Conservation (phyloP, 2,113 vertebrate species). For the Jacana jacana region DNA sequence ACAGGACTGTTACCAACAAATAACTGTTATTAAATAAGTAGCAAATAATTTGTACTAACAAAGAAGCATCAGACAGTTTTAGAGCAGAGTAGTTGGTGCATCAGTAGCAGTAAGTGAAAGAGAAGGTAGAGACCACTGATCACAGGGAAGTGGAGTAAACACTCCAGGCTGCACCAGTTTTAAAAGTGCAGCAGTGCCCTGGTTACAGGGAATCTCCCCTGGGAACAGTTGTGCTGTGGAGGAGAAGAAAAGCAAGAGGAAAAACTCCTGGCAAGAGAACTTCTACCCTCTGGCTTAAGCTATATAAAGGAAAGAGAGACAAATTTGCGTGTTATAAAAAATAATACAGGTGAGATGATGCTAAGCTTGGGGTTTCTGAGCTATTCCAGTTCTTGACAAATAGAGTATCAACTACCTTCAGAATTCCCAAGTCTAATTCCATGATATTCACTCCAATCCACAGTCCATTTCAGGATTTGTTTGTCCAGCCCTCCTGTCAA, state of each 20-base stretch:
- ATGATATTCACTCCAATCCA: not conserved
- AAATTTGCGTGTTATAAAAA: not conserved
- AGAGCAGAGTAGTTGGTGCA: not conserved
- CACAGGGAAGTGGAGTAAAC: not conserved
- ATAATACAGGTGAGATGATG: not conserved
- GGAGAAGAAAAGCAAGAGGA: not conserved
- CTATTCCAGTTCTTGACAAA: not conserved
- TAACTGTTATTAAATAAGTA: not conserved
- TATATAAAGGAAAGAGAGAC: not conserved
- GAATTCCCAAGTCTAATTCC: not conserved
- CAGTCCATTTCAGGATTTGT: not conserved
- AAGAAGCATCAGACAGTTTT: not conserved
- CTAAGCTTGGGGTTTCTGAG: not conserved
- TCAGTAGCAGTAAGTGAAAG: fast-evolving
- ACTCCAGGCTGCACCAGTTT: not conserved
- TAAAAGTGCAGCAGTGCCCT: not conserved
- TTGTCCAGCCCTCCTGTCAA: not conserved
- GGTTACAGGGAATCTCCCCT: not conserved
- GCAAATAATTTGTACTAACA: not conserved
- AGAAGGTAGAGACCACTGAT: not conserved
- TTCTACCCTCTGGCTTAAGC: not conserved
- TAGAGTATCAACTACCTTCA: not conserved
- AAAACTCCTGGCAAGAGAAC: not conserved
- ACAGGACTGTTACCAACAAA: not conserved
- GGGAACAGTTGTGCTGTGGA: not conserved